Evolutionary conservation across 1,140 invertebrate species (phyloP).

Genomic region (Cydia pomonella): DNA sequence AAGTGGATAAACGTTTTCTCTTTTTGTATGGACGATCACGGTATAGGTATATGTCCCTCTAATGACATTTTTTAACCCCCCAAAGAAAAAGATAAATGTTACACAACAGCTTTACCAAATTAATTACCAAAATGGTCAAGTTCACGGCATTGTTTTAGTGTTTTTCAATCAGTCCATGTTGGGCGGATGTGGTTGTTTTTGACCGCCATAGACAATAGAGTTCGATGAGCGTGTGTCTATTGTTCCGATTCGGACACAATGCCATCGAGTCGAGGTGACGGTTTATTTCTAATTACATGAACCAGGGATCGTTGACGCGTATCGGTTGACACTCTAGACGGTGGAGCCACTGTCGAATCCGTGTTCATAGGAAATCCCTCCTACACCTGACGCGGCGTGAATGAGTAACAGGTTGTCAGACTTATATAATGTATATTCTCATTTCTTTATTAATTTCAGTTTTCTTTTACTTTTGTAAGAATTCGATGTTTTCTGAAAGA

Average conservation of each 20-base stretch:
- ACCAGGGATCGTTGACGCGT: not conserved
- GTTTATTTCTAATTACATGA: not conserved
- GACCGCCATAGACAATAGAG: conserved; percentile 54
- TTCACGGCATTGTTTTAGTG: conserved; percentile 17
- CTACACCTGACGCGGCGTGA: no score
- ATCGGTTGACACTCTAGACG: not conserved
- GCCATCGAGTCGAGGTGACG: conserved; percentile 30
- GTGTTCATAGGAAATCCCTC: no score
- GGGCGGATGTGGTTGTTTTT: conserved; percentile 52
- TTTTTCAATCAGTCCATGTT: conserved; percentile 36
- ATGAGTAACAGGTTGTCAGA: no score
- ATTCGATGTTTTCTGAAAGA: no score
- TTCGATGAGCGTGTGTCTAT: conserved; percentile 61
- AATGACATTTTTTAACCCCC: not conserved
- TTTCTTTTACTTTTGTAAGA: no score
- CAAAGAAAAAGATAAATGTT: not conserved
- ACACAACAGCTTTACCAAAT: not conserved
- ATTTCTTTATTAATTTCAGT: no score
- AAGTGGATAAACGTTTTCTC: no score
- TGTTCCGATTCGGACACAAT: conserved; percentile 56
- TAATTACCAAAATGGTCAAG: conserved; percentile 11
- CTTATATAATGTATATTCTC: no score
- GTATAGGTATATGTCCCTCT: no score
- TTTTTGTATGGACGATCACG: no score
- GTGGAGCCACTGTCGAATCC: not conserved